phyloP scores from a whole-genome alignment of 2,113 vertebrate genomes.

The Podiceps cristatus region DNA sequence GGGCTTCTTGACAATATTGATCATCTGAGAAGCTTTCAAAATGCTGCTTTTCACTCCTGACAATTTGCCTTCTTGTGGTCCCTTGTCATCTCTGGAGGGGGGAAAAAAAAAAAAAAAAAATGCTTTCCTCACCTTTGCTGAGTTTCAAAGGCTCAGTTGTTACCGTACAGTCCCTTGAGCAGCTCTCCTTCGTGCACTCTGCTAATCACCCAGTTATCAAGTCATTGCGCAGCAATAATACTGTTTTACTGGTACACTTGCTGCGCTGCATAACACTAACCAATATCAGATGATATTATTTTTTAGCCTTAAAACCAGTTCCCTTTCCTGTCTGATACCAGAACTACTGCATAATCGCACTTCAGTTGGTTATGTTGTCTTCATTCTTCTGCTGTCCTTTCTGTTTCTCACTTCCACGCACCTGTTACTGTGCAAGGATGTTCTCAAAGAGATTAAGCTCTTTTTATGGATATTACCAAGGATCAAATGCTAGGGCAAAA shows the following conservation, averaged over 20 bases:
- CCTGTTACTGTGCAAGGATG: neutral
- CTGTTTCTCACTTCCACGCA: neutral
- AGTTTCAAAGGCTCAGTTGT: neutral
- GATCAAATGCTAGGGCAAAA: neutral
- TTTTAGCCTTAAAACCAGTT: neutral
- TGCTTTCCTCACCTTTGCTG: neutral
- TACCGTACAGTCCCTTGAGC: neutral
- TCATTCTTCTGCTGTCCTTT: neutral
- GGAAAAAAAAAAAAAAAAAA: neutral
- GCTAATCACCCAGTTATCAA: neutral
- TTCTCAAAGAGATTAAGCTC: neutral
- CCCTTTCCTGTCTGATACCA: neutral
- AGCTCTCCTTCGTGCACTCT: neutral
- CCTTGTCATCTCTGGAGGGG: neutral
- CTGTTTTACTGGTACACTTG: neutral
- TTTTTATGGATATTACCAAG: neutral
- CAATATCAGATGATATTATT: neutral
- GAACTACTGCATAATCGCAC: neutral
- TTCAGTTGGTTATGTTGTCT: neutral
- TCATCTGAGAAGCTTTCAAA: slow-evolving; percentile 1
- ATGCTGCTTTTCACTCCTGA: neutral
- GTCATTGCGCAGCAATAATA: neutral
- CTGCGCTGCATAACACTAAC: neutral
- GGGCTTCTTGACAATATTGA: neutral
- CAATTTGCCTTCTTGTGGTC: neutral